These are phyloP conservation scores for Phragmatobia fuliginosa DNA, from an alignment of 2,888 invertebrate species.

Conservation along the genomic window DNA sequence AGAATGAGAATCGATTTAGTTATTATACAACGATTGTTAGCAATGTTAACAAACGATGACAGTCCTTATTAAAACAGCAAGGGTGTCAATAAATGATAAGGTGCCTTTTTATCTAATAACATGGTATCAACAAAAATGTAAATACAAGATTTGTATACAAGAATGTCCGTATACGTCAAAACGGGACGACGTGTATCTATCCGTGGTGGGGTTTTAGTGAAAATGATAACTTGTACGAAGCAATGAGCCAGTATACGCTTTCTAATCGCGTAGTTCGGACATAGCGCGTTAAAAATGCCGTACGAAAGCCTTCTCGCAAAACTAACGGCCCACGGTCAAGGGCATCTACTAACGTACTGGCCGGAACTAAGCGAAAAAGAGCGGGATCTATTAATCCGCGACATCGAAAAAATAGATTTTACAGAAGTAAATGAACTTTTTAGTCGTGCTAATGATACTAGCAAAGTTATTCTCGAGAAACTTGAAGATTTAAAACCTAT, in stretches of 20 bases:
- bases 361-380: constrained; percentile 89
- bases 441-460: constrained; percentile 87
- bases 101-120: not conserved
- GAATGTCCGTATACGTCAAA: constrained; percentile 52
- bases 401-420: constrained; percentile 90
- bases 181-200: constrained; percentile 72
- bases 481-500: constrained; percentile 94
- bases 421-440: constrained; percentile 91
- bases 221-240: constrained; percentile 68
- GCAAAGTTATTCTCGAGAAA: constrained; percentile 88
- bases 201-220: constrained; percentile 77
- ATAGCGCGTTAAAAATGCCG: constrained; percentile 74
- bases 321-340: constrained; percentile 90
- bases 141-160: constrained; percentile 56
- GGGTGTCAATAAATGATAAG: constrained; percentile 4
- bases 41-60: accelerated
- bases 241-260: constrained; percentile 76
- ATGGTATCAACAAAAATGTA: constrained; percentile 45
- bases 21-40: constrained; percentile 12
- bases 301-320: constrained; percentile 83
- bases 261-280: constrained; percentile 72
- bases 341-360: constrained; percentile 94
- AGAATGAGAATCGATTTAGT: not conserved
- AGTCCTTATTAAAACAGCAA: constrained; percentile 11
- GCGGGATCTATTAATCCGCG: constrained; percentile 85